Base-by-base conservation (phyloP, 2,888 invertebrate genomes). In the Podabrus alpinus region DNA sequence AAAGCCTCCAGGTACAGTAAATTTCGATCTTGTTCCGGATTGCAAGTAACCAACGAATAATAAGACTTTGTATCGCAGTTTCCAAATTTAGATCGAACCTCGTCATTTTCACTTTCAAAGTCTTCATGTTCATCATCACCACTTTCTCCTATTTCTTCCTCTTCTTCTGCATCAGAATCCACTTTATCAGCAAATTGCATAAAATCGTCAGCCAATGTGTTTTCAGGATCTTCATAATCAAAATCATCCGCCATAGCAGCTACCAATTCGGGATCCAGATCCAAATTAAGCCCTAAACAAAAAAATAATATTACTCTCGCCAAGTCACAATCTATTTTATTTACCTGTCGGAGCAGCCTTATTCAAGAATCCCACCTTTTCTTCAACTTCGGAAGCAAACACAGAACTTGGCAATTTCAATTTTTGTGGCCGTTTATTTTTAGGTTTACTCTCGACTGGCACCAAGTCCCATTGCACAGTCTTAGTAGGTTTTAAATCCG, bases 201-300 rank as follows among this genome's bases (percentile, higher is more conserved):
- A 85, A 99, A 98, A 88, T 99, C 94, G 86, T 99, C 98, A 80
- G 98, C 98, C 3, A 99, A 87, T 79, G 92, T 87, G 87, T 97
- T 96, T 0, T 94, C 92, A 0, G 95, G 95, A 86, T 96, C 91
- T 1, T 93, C 92, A 83, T 90, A 96, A 84, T 97, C 92, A 86
- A 96, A 97, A 87, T 97, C 97, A 77, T 97, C 97, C 84, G 98
- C 98, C 87, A 98, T 89, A 0, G 96, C 97, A 5, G 96, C 97
- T 0, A 97, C 93, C 29, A 98, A 90, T 83, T 98, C 98, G 0
- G 97, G 96, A 86, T 98, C 98, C 87, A 96, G 88, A 85, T 97
- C 91, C 61, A 94, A 87, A 69, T 92, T 90, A 66, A 66, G 24
- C 9, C 93, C 92, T 85, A 88, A 88, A 66, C 91, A 88, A 17